Conservation (phyloP, 2,113 vertebrate species). For the Mobula hypostoma region DNA sequence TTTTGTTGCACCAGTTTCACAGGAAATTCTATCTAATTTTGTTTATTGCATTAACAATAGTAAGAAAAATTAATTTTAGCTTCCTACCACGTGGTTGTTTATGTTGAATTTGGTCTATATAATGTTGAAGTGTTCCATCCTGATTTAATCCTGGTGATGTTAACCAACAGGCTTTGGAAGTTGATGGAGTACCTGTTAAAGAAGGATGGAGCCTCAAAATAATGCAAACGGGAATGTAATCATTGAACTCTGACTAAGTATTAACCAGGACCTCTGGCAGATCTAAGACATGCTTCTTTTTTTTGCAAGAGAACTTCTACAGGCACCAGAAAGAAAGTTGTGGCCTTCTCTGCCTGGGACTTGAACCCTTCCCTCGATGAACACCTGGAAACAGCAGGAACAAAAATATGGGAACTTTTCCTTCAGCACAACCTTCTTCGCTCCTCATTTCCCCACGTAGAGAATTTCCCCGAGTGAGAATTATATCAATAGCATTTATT, state of each 20-base stretch:
- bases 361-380: not conserved
- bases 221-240: not conserved
- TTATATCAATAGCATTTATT: not conserved
- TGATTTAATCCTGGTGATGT: not conserved
- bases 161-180: not conserved
- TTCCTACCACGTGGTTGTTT: not conserved
- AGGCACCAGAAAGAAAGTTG: not conserved
- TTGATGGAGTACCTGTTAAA: not conserved
- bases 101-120: not conserved
- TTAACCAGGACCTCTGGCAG: not conserved
- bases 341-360: no score
- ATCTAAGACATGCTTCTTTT: not conserved
- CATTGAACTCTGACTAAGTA: not conserved
- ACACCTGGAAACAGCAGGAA: not conserved
- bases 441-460: not conserved
- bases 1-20: not conserved
- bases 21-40: not conserved
- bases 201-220: not conserved
- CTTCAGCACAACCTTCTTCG: not conserved
- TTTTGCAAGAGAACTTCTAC: not conserved
- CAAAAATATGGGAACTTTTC: not conserved
- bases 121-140: not conserved
- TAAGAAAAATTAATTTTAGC: not conserved
- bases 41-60: not conserved
- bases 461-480: not conserved